Percentiles rank a stretch among this genome's conserved stretches.
Evolutionary conservation across 1,140 invertebrate species (phyloP).

Genomic region (Philotrypesis tridentata): DNA sequence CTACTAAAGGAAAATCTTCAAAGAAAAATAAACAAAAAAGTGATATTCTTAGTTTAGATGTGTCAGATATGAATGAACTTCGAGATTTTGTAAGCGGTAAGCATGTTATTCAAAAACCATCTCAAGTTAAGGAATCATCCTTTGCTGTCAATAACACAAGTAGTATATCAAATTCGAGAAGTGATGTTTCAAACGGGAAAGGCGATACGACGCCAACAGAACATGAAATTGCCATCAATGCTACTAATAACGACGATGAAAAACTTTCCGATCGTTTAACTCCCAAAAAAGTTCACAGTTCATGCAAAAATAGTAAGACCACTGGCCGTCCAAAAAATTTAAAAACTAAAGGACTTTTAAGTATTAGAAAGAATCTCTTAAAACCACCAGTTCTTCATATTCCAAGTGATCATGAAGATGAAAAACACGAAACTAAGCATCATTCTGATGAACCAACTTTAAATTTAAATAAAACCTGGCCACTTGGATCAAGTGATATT

Average conservation of each 20-base stretch:
- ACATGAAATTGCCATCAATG: slow-evolving; percentile 9
- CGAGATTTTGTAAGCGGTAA: slow-evolving; percentile 59
- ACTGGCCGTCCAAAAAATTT: slow-evolving; percentile 19
- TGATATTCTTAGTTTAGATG: slow-evolving; percentile 60
- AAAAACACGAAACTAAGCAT: background rate
- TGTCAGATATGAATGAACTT: slow-evolving; percentile 64
- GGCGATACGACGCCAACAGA: background rate
- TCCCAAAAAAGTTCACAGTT: background rate
- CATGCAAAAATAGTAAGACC: slow-evolving; percentile 22
- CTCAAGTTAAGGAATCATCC: slow-evolving; percentile 45
- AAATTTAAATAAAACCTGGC: slow-evolving; percentile 34
- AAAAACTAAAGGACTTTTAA: slow-evolving; percentile 22
- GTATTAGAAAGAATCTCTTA: slow-evolving; percentile 26
- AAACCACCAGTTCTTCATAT: slow-evolving; percentile 45
- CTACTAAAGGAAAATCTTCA: slow-evolving; percentile 51
- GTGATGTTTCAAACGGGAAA: background rate
- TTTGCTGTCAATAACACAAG: background rate
- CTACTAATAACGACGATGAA: background rate
- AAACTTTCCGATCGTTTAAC: background rate
- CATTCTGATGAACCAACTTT: slow-evolving; percentile 15
- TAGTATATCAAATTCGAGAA: background rate
- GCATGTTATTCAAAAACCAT: slow-evolving; percentile 59
- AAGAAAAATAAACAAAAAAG: slow-evolving; percentile 57
- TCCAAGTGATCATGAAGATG: slow-evolving; percentile 34
- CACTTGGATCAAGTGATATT: slow-evolving; percentile 20